A percentile compares a stretch with the other conserved stretches of the same genome.
These are phyloP conservation scores for Tetranychus piercei DNA, from an alignment of 2,888 invertebrate species.

Conservation along the genomic window DNA sequence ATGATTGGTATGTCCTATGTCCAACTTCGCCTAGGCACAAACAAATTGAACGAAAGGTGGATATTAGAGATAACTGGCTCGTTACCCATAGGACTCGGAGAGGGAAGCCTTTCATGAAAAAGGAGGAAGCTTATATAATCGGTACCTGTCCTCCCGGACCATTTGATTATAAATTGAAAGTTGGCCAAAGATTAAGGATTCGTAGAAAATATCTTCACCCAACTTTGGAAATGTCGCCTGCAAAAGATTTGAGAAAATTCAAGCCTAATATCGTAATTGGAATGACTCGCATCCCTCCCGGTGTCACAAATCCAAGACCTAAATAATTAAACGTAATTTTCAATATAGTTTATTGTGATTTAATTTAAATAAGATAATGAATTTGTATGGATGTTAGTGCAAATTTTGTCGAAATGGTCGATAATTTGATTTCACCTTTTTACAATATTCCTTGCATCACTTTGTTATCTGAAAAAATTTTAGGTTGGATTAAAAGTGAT, in stretches of 20 bases:
- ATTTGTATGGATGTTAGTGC: too few relatives aligned
- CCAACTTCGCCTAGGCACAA: conserved; percentile 59
- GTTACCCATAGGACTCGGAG: conserved; percentile 54
- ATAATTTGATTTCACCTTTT: too few relatives aligned
- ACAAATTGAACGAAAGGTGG: conserved; percentile 51
- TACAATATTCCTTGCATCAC: too few relatives aligned
- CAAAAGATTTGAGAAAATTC: not conserved
- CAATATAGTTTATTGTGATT: not conserved
- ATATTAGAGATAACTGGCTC: conserved; percentile 52
- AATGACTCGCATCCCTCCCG: not conserved
- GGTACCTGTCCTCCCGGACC: conserved; percentile 9
- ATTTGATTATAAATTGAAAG: conserved; percentile 10
- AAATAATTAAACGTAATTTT: not conserved
- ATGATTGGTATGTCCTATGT: conserved; percentile 52
- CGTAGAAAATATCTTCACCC: conserved; percentile 3
- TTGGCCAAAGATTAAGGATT: not conserved
- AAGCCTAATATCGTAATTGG: not conserved
- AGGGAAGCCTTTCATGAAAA: conserved; percentile 21
- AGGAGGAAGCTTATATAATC: conserved; percentile 12
- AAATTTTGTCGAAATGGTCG: too few relatives aligned
- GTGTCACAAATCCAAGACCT: not conserved
- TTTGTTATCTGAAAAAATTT: too few relatives aligned
- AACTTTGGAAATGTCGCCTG: not conserved
- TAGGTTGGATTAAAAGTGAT: too few relatives aligned
- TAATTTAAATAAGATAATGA: too few relatives aligned